Percentiles rank a stretch among this genome's conserved stretches.
These are phyloP conservation scores for Chiroxiphia lanceolata DNA, from an alignment of 2,797 vertebrate genomes.

Conservation along the genomic window DNA sequence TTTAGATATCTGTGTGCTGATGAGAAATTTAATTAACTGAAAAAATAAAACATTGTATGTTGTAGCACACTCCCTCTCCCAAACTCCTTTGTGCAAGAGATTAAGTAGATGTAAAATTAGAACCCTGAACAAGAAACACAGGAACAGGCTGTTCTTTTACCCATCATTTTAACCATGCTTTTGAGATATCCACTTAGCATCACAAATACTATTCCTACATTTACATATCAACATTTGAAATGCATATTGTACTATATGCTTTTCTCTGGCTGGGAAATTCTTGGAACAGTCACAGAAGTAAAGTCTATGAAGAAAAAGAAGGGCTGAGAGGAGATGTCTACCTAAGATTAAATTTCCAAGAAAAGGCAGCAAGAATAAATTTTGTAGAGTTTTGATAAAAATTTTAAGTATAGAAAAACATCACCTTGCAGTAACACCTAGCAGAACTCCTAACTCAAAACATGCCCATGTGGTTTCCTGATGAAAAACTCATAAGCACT, in stretches of 20 bases:
- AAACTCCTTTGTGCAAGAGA: not conserved
- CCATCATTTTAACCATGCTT: not conserved
- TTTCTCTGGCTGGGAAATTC: not conserved
- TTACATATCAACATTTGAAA: not conserved
- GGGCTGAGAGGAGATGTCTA: not conserved
- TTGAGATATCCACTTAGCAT: constrained; percentile 8
- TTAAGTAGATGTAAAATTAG: not conserved
- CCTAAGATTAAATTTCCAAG: not conserved
- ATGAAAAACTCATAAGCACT: not conserved
- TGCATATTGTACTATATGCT: not conserved
- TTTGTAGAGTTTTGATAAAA: not conserved
- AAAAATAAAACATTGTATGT: not conserved
- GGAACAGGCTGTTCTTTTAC: not conserved
- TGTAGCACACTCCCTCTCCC: not conserved
- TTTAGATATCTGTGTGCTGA: not conserved
- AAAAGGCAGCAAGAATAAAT: not conserved
- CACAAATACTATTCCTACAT: not conserved
- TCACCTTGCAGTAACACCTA: not conserved
- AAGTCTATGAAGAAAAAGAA: not conserved
- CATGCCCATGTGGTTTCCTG: accelerated
- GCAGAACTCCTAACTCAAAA: not conserved
- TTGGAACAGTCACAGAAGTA: not conserved
- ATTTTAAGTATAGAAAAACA: not conserved
- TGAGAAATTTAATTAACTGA: not conserved
- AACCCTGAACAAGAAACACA: constrained; percentile 24